These are phyloP conservation scores for Chironomus tepperi DNA, from an alignment of 1,140 invertebrate genomes.

Conservation along the genomic window DNA sequence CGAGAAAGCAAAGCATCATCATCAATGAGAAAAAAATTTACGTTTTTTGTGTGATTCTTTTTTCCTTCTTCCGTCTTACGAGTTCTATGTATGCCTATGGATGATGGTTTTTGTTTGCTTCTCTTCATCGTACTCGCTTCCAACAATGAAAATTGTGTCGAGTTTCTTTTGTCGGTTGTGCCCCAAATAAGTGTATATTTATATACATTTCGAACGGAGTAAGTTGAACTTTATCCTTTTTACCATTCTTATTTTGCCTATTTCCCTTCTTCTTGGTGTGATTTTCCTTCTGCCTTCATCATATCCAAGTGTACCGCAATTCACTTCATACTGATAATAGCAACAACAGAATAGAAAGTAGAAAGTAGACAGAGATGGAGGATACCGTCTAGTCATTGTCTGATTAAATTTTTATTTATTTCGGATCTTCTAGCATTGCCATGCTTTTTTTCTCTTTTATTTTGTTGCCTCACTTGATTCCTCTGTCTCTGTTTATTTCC, in stretches of 20 bases:
- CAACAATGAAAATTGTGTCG: too few relatives aligned
- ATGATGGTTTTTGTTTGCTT: background rate
- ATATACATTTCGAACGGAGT: background rate
- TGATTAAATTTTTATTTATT: constrained; percentile 22
- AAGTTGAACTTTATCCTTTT: background rate
- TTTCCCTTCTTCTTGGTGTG: too few relatives aligned
- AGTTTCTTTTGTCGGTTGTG: background rate
- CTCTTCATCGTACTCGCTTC: too few relatives aligned
- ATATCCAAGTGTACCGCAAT: background rate
- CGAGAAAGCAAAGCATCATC: background rate
- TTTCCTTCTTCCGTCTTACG: background rate
- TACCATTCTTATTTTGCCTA: background rate
- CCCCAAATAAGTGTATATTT: background rate
- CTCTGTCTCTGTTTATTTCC: constrained; percentile 3
- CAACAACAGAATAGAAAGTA: background rate
- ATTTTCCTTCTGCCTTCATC: background rate
- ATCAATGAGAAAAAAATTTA: constrained; percentile 2
- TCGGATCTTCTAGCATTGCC: background rate
- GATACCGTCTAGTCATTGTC: constrained; percentile 19
- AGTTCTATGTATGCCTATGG: background rate
- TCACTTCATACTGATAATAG: background rate
- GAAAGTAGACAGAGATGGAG: background rate
- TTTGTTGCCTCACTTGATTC: background rate
- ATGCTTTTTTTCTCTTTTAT: background rate
- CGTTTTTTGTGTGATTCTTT: background rate